These are phyloP conservation scores for Bombylius discolor DNA, from an alignment of 2,888 invertebrate species.

Conservation along the genomic window DNA sequence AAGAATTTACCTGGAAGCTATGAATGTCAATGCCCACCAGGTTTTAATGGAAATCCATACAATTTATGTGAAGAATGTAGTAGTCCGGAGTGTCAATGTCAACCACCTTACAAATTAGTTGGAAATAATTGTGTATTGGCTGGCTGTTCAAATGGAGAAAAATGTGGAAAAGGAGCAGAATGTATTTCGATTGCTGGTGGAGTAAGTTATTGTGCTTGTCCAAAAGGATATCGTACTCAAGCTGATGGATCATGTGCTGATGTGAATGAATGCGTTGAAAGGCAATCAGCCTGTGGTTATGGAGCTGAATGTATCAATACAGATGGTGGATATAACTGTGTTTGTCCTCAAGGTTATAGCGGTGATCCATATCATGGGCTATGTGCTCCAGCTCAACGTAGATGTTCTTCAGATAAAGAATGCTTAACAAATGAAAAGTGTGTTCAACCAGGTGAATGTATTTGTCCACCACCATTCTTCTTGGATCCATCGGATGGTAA, in stretches of 20 bases:
- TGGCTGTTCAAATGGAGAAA: conserved; percentile 66
- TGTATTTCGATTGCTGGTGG: conserved; percentile 82
- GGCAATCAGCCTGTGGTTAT: conserved; percentile 65
- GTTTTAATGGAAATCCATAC: conserved; percentile 83
- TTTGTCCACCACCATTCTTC: conserved; percentile 84
- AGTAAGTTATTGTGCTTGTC: conserved; percentile 87
- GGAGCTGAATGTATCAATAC: conserved; percentile 77
- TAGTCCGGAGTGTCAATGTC: conserved; percentile 73
- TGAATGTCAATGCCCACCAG: conserved; percentile 79
- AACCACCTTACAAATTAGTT: conserved; percentile 72
- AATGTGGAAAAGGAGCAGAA: conserved; percentile 76
- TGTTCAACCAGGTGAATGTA: conserved; percentile 80
- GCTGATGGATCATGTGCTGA: conserved; percentile 70
- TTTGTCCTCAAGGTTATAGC: conserved; percentile 67
- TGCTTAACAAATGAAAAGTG: conserved; percentile 81
- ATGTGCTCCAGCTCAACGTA: conserved; percentile 69
- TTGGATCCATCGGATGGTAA: conserved; percentile 68
- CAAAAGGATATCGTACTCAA: conserved; percentile 67
- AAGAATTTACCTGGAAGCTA: conserved; percentile 88
- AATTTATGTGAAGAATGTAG: conserved; percentile 73
- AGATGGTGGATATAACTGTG: conserved; percentile 63
- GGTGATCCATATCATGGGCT: conserved; percentile 72
- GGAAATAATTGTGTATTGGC: conserved; percentile 74
- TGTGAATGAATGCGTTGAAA: conserved; percentile 70
- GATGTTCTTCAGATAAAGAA: conserved; percentile 69